Evolutionary conservation across 1,140 invertebrate genomes (phyloP).

Genomic region (Pseudachorutes palmiensis): DNA sequence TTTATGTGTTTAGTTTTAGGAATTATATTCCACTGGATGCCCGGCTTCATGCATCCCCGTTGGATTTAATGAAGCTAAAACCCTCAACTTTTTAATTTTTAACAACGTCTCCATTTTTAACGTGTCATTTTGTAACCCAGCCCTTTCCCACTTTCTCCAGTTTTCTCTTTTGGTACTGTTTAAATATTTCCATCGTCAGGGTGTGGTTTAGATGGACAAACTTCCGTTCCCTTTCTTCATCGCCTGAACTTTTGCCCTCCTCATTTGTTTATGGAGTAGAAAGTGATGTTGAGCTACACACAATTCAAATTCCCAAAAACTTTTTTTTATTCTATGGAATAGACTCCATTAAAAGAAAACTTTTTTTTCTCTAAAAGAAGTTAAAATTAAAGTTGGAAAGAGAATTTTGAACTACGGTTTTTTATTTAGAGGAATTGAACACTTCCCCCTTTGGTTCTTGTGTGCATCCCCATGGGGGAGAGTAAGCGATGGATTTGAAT

Average conservation of each 20-base stretch:
- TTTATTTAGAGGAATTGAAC: neutral
- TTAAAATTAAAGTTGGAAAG: conserved; percentile 35
- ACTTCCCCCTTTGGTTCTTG: neutral
- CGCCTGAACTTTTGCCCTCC: neutral
- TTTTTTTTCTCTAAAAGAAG: conserved; percentile 19
- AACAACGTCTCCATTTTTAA: no score
- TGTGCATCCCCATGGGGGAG: neutral
- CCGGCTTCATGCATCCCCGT: neutral
- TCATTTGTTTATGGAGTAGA: conserved; percentile 1
- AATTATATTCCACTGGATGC: neutral
- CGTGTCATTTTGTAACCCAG: no score
- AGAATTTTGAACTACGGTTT: neutral
- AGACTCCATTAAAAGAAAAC: conserved; percentile 2
- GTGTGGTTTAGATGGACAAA: no score
- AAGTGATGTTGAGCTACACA: conserved; percentile 8
- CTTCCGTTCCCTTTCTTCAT: no score
- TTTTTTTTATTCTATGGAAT: neutral
- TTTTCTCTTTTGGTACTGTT: no score
- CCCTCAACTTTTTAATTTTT: no score
- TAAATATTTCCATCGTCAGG: no score
- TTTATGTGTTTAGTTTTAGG: neutral
- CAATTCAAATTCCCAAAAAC: conserved; percentile 6
- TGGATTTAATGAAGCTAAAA: neutral
- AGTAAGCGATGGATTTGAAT: conserved; percentile 34
- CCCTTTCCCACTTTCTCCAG: no score